These are phyloP conservation scores for Rhineura floridana DNA, from an alignment of 2,113 vertebrate genomes.

Conservation along the genomic window DNA sequence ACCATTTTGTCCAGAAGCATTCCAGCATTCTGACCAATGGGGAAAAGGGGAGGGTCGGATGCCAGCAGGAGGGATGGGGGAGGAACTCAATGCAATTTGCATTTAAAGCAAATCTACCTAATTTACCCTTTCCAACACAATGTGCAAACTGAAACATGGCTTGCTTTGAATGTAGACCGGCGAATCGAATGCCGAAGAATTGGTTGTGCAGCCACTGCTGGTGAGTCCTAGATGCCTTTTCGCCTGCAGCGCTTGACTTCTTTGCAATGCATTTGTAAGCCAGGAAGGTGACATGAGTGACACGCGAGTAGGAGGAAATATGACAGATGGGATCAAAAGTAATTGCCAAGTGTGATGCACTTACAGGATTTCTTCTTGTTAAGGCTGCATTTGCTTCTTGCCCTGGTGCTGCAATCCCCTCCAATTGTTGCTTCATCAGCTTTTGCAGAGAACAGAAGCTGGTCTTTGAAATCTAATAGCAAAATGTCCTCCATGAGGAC, in stretches of 20 bases:
- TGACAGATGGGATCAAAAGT: neutral
- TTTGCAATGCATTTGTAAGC: neutral
- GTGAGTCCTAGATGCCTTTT: neutral
- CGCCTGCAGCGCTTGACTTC: neutral
- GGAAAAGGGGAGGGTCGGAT: too few species aligned
- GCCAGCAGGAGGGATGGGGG: too few species aligned
- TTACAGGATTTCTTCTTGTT: neutral
- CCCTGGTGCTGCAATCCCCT: neutral
- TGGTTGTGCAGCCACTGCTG: too few species aligned
- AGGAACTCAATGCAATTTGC: too few species aligned
- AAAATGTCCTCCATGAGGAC: neutral
- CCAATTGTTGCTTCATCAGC: neutral
- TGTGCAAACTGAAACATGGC: too few species aligned
- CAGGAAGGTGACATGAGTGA: neutral
- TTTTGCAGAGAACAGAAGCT: neutral
- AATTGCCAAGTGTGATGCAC: neutral
- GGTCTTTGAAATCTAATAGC: neutral
- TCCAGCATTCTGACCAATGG: too few species aligned
- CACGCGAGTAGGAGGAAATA: neutral
- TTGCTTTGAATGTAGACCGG: neutral
- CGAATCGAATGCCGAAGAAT: too few species aligned
- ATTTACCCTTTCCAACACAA: too few species aligned
- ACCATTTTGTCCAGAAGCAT: too few species aligned
- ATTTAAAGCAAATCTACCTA: too few species aligned
- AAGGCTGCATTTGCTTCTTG: neutral